Conservation (phyloP, 2,113 vertebrate genomes). For the Silurus meridionalis region DNA sequence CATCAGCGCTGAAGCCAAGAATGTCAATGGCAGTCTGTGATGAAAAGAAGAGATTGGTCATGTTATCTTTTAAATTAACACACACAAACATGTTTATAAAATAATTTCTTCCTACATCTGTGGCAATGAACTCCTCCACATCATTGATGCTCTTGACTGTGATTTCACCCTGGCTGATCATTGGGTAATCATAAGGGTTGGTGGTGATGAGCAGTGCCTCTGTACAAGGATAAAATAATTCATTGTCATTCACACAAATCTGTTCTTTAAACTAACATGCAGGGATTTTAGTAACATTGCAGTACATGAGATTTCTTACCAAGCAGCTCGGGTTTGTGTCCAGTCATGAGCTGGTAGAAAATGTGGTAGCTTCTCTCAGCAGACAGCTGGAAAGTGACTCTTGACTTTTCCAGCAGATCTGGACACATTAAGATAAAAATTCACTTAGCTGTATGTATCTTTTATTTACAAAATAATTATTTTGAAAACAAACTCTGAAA, state of each 20-base stretch:
- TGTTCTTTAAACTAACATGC: background rate
- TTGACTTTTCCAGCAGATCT: slow-evolving; percentile 68
- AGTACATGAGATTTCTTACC: slow-evolving; percentile 63
- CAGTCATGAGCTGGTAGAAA: slow-evolving; percentile 61
- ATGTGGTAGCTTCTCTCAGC: slow-evolving; percentile 69
- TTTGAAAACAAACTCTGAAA: background rate
- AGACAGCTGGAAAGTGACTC: slow-evolving; percentile 68
- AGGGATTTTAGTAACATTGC: background rate
- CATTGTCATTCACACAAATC: background rate
- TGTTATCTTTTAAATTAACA: background rate
- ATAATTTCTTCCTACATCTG: slow-evolving; percentile 75
- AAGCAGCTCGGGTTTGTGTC: slow-evolving; percentile 73
- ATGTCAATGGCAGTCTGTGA: slow-evolving; percentile 69
- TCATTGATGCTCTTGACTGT: slow-evolving; percentile 86
- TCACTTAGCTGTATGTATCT: background rate
- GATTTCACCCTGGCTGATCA: slow-evolving; percentile 86
- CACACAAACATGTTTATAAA: background rate
- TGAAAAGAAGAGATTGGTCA: background rate
- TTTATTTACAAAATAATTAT: background rate
- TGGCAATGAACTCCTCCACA: slow-evolving; percentile 84
- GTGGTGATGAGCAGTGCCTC: slow-evolving; percentile 82
- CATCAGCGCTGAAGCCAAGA: slow-evolving; percentile 65
- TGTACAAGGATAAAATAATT: slow-evolving; percentile 46
- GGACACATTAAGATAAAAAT: background rate
- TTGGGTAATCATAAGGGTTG: slow-evolving; percentile 83